Evolutionary conservation across 2,797 vertebrate species (phyloP).

Genomic region (Danio kyathit): DNA sequence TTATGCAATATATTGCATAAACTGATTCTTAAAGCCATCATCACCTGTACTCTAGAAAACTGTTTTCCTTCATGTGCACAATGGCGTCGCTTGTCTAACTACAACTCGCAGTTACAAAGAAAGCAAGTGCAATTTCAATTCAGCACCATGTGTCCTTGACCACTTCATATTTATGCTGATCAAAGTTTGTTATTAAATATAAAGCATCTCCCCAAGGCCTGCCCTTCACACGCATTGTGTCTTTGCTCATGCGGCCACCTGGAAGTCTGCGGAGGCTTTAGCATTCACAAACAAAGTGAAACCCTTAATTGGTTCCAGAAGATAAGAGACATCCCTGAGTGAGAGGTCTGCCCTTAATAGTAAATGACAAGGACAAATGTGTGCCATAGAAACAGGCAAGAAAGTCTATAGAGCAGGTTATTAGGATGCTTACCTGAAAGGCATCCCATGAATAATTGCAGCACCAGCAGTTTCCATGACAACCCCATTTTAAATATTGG

Average conservation of each 20-base stretch:
- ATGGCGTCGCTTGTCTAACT: not conserved
- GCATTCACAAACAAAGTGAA: not conserved
- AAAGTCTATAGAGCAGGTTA: conserved; percentile 61
- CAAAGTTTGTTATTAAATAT: not conserved
- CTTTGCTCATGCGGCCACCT: not conserved
- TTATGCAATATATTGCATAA: too few species aligned
- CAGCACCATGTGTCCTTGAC: not conserved
- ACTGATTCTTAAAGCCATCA: not conserved
- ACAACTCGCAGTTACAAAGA: not conserved
- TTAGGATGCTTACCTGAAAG: conserved; percentile 88
- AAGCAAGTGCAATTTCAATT: not conserved
- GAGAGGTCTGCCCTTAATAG: conserved; percentile 44
- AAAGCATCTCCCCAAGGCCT: not conserved
- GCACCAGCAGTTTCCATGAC: conserved; percentile 92
- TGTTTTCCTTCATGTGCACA: not conserved
- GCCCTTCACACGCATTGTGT: not conserved
- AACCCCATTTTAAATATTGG: conserved; percentile 92
- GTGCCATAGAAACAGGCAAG: conserved; percentile 42
- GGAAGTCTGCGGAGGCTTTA: not conserved
- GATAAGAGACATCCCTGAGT: conserved; percentile 22
- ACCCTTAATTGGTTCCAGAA: conserved; percentile 26
- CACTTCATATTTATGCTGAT: not conserved
- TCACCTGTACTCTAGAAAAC: not conserved
- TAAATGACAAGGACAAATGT: conserved; percentile 52
- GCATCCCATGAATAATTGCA: conserved; percentile 87